phyloP scores from a whole-genome alignment of 2,113 vertebrate species.

The Silurus meridionalis region DNA sequence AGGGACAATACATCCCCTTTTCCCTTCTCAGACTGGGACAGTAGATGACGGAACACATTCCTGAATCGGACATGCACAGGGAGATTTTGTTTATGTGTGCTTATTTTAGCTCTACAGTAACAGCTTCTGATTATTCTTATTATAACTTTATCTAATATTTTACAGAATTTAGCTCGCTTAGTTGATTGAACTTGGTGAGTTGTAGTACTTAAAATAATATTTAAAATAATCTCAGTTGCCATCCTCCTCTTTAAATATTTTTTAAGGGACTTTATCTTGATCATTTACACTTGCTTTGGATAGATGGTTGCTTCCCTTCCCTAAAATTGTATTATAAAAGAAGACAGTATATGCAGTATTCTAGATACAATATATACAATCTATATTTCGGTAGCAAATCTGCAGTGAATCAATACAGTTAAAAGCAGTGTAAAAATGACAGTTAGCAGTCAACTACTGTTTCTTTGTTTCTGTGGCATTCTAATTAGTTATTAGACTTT shows the following conservation, averaged over 20 bases:
- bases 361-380: not conserved
- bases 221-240: not conserved
- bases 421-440: not conserved
- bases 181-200: not conserved
- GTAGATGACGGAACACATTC: conserved; percentile 77
- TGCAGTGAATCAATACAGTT: not conserved
- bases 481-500: not conserved
- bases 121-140: not conserved
- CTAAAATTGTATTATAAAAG: not conserved
- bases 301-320: not conserved
- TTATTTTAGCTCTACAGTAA: not conserved
- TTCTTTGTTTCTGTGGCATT: not conserved
- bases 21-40: conserved; percentile 75
- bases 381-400: not conserved
- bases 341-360: not conserved
- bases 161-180: not conserved
- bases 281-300: not conserved
- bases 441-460: not conserved
- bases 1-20: conserved; percentile 76
- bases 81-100: not conserved
- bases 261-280: not conserved
- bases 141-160: not conserved
- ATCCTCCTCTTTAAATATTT: not conserved
- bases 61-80: conserved; percentile 51
- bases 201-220: not conserved